phyloP scores from a whole-genome alignment of 2,113 vertebrate species.

The Tyrannus savana region DNA sequence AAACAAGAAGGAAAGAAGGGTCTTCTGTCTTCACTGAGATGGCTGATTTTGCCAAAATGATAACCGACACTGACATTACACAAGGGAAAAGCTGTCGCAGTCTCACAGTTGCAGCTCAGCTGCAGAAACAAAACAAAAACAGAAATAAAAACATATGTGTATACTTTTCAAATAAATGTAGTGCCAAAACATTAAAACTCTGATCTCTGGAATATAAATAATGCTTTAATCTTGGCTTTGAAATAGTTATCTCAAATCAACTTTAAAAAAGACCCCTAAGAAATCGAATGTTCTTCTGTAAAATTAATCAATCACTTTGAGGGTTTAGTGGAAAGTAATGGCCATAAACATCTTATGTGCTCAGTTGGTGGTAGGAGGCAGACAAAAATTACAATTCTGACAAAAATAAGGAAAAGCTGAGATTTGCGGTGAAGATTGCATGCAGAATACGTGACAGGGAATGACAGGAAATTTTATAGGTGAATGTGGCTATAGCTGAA shows the following conservation, averaged over 20 bases:
- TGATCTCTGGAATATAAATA: slow-evolving; percentile 58
- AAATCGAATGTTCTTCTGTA: slow-evolving; percentile 66
- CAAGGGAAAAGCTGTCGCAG: slow-evolving; percentile 62
- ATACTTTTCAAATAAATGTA: slow-evolving; percentile 22
- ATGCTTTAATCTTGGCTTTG: slow-evolving; percentile 65
- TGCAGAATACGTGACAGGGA: slow-evolving; percentile 49
- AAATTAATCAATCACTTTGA: slow-evolving; percentile 89
- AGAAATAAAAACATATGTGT: slow-evolving; percentile 14
- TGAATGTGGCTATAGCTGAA: slow-evolving; percentile 64
- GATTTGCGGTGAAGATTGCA: slow-evolving; percentile 51
- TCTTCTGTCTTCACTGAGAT: slow-evolving; percentile 70
- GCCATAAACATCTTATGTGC: slow-evolving; percentile 84
- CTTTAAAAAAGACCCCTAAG: slow-evolving; percentile 61
- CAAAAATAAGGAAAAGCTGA: slow-evolving; percentile 65
- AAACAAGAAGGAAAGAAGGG: slow-evolving; percentile 12
- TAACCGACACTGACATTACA: slow-evolving; percentile 71
- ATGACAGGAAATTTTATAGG: slow-evolving; percentile 66
- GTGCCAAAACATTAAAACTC: slow-evolving; percentile 57
- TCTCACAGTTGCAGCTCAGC: slow-evolving; percentile 63
- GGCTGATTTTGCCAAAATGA: slow-evolving; percentile 70
- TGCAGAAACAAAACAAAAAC: slow-evolving; percentile 44
- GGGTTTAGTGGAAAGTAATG: slow-evolving; percentile 79
- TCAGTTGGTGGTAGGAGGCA: slow-evolving; percentile 78
- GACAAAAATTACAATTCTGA: slow-evolving; percentile 74
- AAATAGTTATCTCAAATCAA: slow-evolving; percentile 52